phyloP scores from a whole-genome alignment of 2,113 vertebrate genomes.

The Silurus asotus region DNA sequence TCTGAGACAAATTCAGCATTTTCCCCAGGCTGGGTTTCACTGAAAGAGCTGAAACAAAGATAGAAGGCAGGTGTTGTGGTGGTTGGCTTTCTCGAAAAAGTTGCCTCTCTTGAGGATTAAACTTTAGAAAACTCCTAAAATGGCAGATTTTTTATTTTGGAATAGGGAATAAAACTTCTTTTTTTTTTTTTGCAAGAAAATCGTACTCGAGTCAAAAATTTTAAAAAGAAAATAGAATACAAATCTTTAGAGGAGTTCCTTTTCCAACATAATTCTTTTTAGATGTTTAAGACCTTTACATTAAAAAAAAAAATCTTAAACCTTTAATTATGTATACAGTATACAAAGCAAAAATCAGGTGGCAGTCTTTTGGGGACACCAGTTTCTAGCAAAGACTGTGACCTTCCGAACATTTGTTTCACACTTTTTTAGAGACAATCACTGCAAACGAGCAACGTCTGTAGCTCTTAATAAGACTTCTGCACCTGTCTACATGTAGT shows the following conservation, averaged over 20 bases:
- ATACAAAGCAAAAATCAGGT: no score
- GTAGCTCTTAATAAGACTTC: no score
- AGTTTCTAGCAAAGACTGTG: no score
- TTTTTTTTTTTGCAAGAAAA: neutral
- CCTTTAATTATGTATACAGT: no score
- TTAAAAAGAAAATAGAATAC: neutral
- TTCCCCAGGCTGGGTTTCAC: constrained; percentile 28
- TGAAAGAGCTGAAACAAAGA: constrained; percentile 24
- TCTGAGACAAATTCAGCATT: constrained; percentile 16
- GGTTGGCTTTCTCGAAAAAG: constrained; percentile 12
- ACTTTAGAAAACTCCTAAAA: constrained; percentile 8
- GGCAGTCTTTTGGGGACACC: no score
- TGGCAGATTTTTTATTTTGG: constrained; percentile 9
- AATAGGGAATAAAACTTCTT: neutral
- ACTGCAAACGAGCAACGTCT: no score
- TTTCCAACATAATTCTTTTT: neutral
- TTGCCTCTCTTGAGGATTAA: constrained; percentile 20
- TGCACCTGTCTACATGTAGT: no score
- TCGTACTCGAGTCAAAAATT: neutral
- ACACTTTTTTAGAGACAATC: no score
- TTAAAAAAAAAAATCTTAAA: neutral
- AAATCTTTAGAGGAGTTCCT: neutral
- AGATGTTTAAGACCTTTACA: neutral
- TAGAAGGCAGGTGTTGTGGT: constrained; percentile 17
- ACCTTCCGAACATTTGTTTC: no score